phyloP scores from a whole-genome alignment of 2,888 invertebrate genomes.

The Calliphora vomitoria region DNA sequence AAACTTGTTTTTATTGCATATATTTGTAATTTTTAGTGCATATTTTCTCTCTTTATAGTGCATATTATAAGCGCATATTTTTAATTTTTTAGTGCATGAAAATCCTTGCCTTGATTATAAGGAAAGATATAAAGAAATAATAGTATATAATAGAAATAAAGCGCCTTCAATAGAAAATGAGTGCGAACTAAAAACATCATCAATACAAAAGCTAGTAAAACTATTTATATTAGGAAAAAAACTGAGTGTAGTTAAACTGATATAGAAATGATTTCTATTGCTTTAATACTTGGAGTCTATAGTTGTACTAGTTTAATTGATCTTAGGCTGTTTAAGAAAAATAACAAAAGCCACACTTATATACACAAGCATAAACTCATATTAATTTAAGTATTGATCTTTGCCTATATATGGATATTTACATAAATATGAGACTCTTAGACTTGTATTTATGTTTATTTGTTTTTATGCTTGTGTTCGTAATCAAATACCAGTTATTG shows the following conservation, averaged over 20 bases:
- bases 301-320: background rate
- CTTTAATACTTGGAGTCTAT: too few species aligned
- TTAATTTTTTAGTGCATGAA: too few species aligned
- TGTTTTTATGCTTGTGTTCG: slow-evolving; percentile 1
- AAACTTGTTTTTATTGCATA: too few species aligned
- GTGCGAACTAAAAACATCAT: background rate
- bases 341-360: background rate
- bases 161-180: background rate
- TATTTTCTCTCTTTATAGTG: too few species aligned
- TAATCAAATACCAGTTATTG: slow-evolving; percentile 36
- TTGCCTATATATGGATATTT: background rate
- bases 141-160: background rate
- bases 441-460: background rate
- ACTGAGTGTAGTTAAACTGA: too few species aligned
- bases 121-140: background rate
- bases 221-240: too few species aligned
- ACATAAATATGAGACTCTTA: slow-evolving; percentile 3
- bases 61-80: too few species aligned
- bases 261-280: too few species aligned
- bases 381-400: slow-evolving; percentile 30
- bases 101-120: too few species aligned
- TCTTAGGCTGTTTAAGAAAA: background rate
- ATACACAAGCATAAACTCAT: background rate
- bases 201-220: background rate
- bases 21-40: too few species aligned